Evolutionary conservation across 2,888 invertebrate genomes (phyloP), one percentile per base, ranked within the genome.

Genomic region (Eustalomyia histrio): DNA sequence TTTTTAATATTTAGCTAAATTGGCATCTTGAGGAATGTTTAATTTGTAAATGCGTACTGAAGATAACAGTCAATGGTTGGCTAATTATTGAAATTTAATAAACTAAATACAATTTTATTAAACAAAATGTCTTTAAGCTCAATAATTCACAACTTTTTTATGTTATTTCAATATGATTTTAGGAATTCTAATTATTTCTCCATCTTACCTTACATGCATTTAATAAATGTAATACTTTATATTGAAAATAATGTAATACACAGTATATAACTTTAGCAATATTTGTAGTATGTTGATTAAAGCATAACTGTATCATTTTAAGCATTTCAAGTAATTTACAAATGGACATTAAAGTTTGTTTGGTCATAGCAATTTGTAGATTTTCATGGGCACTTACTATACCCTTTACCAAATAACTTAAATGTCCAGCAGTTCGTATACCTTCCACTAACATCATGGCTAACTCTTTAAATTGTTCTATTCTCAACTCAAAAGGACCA

Each of bases 321-420:
- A 97, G 90, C 80, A 96, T 92, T 89, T 97, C 97, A 72, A 97
- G 92, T 24, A 97, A 92, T 86, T 95, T 94, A 91, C 97, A 97
- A 64, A 97, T 91, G 3, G 94, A 92, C 83, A 95, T 92, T 12
- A 97, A 92, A 50, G 94, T 93, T 43, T 93, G 93, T 88, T 95
- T 95, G 0, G 94, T 93, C 91, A 98, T 94, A 4, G 97, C 95
- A 85, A 94, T 93, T 29, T 94, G 93, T 63, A 96, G 92, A 16
- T 93, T 92, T 10, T 94, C 92, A 88, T 95, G 95, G 29, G 95
- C 91, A 87, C 94, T 94, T 68, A 95, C 93, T 10, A 95, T 87
- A 0, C 92, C 91, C 78, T 92, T 92, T 47, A 94, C 91, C 16
- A 92, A 87, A 79, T 93, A 92, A 85, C 93, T 93, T 35, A 95